Conservation (phyloP, 1,140 invertebrate species). For the Lasioglossum baleicum region DNA sequence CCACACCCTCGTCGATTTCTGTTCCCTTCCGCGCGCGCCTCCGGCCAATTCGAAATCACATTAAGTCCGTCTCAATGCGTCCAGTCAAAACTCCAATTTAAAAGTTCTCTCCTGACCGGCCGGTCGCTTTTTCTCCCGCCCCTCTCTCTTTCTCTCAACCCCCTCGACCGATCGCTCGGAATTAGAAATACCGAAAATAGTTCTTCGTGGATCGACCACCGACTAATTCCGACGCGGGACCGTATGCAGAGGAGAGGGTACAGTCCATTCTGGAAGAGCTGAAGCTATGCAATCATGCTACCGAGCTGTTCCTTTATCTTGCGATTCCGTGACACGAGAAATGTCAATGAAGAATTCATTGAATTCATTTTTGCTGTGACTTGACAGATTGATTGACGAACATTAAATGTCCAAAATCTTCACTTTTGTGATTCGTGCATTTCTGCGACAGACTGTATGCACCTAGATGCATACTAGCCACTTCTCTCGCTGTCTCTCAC, state of each 20-base stretch:
- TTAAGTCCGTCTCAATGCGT: conserved; percentile 74
- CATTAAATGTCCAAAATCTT: too few relatives aligned
- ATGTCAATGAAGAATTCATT: too few relatives aligned
- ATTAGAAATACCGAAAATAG: conserved; percentile 69
- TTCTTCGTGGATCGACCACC: conserved; percentile 52
- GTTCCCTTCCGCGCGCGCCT: conserved; percentile 47
- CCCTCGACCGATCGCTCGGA: conserved; percentile 29
- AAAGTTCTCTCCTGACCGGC: conserved; percentile 67
- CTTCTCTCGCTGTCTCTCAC: neutral
- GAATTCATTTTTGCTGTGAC: too few relatives aligned
- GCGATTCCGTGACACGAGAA: too few relatives aligned
- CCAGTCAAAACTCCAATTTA: conserved; percentile 78
- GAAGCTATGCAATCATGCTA: too few relatives aligned
- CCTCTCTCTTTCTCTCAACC: neutral
- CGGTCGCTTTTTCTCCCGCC: neutral
- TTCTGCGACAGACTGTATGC: too few relatives aligned
- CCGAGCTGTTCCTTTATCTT: too few relatives aligned
- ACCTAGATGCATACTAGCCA: too few relatives aligned
- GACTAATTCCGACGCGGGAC: conserved; percentile 50
- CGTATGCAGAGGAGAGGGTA: neutral
- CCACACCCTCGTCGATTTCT: conserved; percentile 42
- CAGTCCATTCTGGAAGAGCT: too few relatives aligned
- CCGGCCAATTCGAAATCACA: conserved; percentile 73
- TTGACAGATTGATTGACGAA: too few relatives aligned
- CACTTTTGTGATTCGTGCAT: too few relatives aligned